Conservation (phyloP, 2,888 invertebrate genomes). For the Cylloceria caligata region DNA sequence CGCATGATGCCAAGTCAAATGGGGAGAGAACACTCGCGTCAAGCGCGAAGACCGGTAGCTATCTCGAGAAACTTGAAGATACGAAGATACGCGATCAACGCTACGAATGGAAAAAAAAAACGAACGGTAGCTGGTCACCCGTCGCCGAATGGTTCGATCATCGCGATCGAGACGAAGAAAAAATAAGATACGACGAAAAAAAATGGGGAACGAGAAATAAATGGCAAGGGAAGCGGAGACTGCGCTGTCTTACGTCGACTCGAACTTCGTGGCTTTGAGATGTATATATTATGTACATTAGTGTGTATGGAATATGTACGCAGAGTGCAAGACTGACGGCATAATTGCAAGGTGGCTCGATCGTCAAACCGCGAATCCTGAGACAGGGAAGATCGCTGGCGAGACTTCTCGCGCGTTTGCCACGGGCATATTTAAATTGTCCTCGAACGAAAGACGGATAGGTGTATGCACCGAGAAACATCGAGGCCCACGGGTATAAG, state of each 20-base stretch:
- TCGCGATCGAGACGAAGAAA: constrained; percentile 49
- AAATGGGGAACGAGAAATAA: constrained; percentile 22
- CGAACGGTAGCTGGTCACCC: constrained; percentile 45
- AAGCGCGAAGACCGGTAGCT: constrained; percentile 63
- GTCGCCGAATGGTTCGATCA: constrained; percentile 52
- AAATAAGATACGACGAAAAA: constrained; percentile 24
- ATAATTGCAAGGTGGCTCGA: constrained; percentile 64
- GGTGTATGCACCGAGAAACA: constrained; percentile 32
- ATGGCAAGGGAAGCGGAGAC: constrained; percentile 29
- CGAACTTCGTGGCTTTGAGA: neutral
- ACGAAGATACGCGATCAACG: constrained; percentile 53
- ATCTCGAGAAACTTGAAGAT: constrained; percentile 52
- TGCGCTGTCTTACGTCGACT: constrained; percentile 31
- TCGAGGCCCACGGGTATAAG: constrained; percentile 3
- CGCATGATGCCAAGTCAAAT: constrained; percentile 50
- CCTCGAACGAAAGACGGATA: constrained; percentile 53
- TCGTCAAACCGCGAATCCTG: constrained; percentile 44
- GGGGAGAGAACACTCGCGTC: constrained; percentile 41
- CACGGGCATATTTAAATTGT: constrained; percentile 55
- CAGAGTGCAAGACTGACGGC: constrained; percentile 50
- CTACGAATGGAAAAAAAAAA: neutral
- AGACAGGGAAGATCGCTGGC: constrained; percentile 44
- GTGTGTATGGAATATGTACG: constrained; percentile 9
- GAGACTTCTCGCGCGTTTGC: constrained; percentile 20
- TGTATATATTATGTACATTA: neutral